Evolutionary conservation across 2,797 vertebrate species (phyloP), one percentile per base, ranked within the genome.

Genomic region (Pteronotus mesoamericanus): DNA sequence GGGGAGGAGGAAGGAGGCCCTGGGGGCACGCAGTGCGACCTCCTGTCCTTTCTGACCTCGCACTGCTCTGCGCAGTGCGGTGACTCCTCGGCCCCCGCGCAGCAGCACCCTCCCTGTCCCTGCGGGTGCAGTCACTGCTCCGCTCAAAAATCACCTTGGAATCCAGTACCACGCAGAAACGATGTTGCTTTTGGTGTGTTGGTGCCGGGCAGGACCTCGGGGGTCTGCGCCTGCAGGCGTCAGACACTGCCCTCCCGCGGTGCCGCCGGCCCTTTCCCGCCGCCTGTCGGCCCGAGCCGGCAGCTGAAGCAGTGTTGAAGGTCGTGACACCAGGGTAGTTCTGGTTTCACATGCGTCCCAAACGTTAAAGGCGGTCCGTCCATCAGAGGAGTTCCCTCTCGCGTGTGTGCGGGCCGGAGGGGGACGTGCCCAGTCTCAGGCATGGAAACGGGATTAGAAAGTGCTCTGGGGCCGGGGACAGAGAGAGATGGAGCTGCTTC

Each of bases 171-270:
- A 3, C 44, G 68, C 5, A 59, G 21, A 14, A 26, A 46, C 1
- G 2, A n/a, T n/a, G n/a, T n/a, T 14, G 39, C 29, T 68, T 21
- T 39, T 34, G 22, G 37, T 6, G 2, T 18, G 34, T 18, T 11
- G 0, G 0, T 3, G 3, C 12, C 3, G 24, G 15, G 18, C 21
- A 3, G 51, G n/a, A 9, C 11, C 48, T 15, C 8, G 24, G 57
- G 57, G 4, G 24, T 7, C 37, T 37, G 3, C 39, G 10, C 66
- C 66, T 5, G 22, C 34, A 6, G 9, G 44, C 83, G n/a, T n/a
- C n/a, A n/a, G n/a, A n/a, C n/a, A n/a, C n/a, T n/a, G n/a, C n/a
- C n/a, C n/a, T n/a, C n/a, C n/a, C n/a, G n/a, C n/a, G n/a, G n/a
- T n/a, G n/a, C n/a, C n/a, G n/a, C n/a, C n/a, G n/a, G n/a, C n/a